These are phyloP conservation scores for Timema cristinae DNA, from an alignment of 2,888 invertebrate species.

Conservation along the genomic window DNA sequence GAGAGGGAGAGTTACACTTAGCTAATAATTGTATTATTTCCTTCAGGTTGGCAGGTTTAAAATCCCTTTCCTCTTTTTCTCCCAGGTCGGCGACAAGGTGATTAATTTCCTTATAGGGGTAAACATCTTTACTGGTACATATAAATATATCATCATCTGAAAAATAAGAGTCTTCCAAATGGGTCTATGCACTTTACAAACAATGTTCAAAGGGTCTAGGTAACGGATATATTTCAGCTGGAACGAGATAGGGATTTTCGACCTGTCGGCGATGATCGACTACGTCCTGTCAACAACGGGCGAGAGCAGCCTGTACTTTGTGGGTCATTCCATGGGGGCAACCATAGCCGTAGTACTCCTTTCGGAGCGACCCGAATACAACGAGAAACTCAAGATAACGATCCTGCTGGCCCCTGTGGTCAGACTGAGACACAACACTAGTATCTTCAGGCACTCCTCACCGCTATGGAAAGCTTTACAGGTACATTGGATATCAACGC, in stretches of 20 bases:
- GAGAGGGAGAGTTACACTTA: too few species aligned
- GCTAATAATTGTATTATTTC: not conserved
- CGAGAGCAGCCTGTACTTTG: conserved; percentile 45
- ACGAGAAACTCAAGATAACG: conserved; percentile 35
- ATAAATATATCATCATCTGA: too few species aligned
- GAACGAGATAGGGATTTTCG: conserved; percentile 52
- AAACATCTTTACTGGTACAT: too few species aligned
- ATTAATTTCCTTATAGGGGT: too few species aligned
- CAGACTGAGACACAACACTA: conserved; percentile 26
- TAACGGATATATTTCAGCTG: conserved; percentile 43
- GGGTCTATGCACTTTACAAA: too few species aligned
- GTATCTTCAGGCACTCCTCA: conserved; percentile 27
- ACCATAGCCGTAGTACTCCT: conserved; percentile 36
- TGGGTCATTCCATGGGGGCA: conserved; percentile 53
- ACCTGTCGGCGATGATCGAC: conserved; percentile 52
- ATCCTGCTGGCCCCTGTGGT: conserved; percentile 37
- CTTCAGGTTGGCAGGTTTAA: not conserved
- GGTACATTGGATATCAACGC: conserved; percentile 16
- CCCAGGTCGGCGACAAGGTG: not conserved
- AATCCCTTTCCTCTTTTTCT: not conserved
- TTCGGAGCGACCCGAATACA: conserved; percentile 35
- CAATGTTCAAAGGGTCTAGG: too few species aligned
- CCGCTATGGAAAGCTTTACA: conserved; percentile 28
- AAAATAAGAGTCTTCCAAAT: too few species aligned
- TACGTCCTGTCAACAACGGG: conserved; percentile 45